These are phyloP conservation scores for Drosophila yooni DNA, from an alignment of 2,888 invertebrate genomes.

Conservation along the genomic window DNA sequence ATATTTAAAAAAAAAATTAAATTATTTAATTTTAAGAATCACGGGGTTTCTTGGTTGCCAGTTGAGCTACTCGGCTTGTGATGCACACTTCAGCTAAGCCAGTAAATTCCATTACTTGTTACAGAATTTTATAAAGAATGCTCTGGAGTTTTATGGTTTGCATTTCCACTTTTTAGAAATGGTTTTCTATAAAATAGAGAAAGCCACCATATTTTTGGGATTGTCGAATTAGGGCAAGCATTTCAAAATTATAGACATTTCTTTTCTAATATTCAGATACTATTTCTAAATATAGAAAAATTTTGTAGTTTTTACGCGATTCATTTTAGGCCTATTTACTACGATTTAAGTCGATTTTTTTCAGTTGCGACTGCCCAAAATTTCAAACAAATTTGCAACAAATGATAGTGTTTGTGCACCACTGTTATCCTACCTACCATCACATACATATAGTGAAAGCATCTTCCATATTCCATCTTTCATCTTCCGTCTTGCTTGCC, in stretches of 20 bases:
- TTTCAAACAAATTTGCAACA: no score
- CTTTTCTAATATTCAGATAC: not conserved
- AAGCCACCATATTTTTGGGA: not conserved
- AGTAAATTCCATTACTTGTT: not conserved
- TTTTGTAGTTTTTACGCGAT: not conserved
- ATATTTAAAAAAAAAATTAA: not conserved
- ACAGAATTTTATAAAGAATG: not conserved
- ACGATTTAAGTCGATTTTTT: not conserved
- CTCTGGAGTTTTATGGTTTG: not conserved
- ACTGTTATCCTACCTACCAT: constrained; percentile 17
- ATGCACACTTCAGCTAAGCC: not conserved
- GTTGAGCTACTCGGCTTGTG: not conserved
- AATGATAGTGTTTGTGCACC: constrained; percentile 13
- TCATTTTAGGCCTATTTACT: not conserved
- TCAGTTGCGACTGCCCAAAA: not conserved
- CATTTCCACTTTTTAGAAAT: not conserved
- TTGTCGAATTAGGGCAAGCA: not conserved
- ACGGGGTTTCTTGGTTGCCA: not conserved
- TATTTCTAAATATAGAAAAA: not conserved
- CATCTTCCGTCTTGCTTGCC: constrained; percentile 17
- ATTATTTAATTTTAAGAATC: not conserved
- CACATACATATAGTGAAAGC: constrained; percentile 6
- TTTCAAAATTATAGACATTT: not conserved
- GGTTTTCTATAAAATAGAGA: not conserved
- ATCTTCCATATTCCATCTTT: not conserved